These are phyloP conservation scores for Hypselothyrea guttata DNA, from an alignment of 2,888 invertebrate species.

Conservation along the genomic window DNA sequence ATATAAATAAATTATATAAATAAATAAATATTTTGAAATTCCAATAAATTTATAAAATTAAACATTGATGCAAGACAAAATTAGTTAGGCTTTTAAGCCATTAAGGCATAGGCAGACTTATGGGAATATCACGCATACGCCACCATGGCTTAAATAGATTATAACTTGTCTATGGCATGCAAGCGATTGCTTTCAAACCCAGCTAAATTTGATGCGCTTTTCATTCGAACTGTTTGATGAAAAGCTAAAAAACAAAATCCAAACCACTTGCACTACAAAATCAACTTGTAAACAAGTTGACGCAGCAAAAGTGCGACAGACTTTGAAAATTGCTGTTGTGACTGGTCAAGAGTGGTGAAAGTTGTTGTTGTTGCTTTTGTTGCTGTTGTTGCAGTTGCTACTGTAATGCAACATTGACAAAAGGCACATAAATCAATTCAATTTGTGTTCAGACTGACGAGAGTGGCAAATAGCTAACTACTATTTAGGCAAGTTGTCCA, in stretches of 20 bases:
- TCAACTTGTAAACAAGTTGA: slow-evolving; percentile 49
- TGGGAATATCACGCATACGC: no score
- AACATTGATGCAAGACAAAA: no score
- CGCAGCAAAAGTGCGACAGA: slow-evolving; percentile 39
- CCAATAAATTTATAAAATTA: no score
- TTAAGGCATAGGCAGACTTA: no score
- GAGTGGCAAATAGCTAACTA: no score
- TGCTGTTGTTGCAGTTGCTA: slow-evolving; percentile 18
- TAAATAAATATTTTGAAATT: no score
- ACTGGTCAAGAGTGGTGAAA: slow-evolving; percentile 45
- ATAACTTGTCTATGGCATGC: no score
- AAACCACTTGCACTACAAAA: no score
- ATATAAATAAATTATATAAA: no score
- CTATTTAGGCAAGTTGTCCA: no score
- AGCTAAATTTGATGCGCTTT: background rate
- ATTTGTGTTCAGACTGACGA: slow-evolving; percentile 31
- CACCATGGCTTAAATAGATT: slow-evolving; percentile 1
- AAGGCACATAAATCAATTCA: slow-evolving; percentile 56
- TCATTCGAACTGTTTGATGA: background rate
- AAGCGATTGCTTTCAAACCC: no score
- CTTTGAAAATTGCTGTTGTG: slow-evolving; percentile 29
- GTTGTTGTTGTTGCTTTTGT: slow-evolving; percentile 47
- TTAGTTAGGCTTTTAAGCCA: no score
- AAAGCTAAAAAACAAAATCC: background rate
- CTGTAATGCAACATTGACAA: slow-evolving; percentile 49